A percentile compares a stretch with the other conserved stretches of the same genome.
These are phyloP conservation scores for Chloroceryle inda DNA, from an alignment of 2,797 vertebrate species.

Conservation along the genomic window DNA sequence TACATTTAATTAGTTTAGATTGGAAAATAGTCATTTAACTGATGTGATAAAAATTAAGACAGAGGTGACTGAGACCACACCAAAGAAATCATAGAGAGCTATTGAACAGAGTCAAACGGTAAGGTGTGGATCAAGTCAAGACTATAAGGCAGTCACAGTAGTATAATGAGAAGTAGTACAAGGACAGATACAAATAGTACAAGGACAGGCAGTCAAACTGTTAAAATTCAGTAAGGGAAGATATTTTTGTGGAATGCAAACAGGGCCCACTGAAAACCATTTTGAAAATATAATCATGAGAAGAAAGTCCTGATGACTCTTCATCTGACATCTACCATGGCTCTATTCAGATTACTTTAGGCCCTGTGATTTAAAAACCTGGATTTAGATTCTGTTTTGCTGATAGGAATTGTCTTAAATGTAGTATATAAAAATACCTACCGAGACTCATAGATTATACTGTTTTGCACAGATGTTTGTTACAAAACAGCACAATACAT, in stretches of 20 bases:
- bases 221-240: not conserved
- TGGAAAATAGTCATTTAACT: not conserved
- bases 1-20: not conserved
- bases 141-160: not conserved
- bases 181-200: not conserved
- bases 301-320: not conserved
- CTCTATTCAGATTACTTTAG: not conserved
- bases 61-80: not conserved
- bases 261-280: not conserved
- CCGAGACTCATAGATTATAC: not conserved
- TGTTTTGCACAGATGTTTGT: not conserved
- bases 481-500: not conserved
- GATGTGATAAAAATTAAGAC: not conserved
- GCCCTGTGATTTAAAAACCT: not conserved
- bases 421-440: not conserved
- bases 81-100: not conserved
- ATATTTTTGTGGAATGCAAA: not conserved
- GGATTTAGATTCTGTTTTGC: not conserved
- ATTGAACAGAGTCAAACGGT: not conserved
- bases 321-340: rapidly evolving
- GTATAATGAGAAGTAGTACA: rapidly evolving
- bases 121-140: not conserved
- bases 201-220: not conserved
- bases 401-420: not conserved
- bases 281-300: not conserved